A percentile compares a stretch with the other conserved stretches of the same genome.
These are phyloP conservation scores for Myrmecobius fasciatus DNA, from an alignment of 2,113 vertebrate species.

Conservation along the genomic window DNA sequence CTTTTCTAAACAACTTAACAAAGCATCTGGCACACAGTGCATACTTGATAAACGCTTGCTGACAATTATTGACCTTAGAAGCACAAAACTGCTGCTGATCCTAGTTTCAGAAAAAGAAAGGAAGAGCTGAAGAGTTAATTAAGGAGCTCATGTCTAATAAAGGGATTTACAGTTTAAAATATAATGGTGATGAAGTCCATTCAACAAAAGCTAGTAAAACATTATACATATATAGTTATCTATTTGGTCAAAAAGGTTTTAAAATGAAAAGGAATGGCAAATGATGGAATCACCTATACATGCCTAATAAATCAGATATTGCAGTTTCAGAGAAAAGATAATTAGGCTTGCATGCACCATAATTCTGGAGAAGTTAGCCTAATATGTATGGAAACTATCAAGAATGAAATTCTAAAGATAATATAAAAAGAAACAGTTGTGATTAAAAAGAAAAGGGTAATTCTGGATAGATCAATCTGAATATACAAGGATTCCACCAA, in stretches of 20 bases:
- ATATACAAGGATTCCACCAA: neutral
- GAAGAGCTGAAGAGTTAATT: neutral
- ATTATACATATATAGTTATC: neutral
- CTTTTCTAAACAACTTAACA: neutral
- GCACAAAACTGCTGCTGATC: neutral
- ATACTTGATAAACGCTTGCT: neutral
- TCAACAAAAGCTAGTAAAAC: neutral
- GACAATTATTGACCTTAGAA: neutral
- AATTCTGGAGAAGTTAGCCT: neutral
- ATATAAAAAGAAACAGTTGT: neutral
- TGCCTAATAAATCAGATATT: neutral
- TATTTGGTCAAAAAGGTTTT: neutral
- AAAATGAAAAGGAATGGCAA: neutral
- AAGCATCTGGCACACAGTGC: neutral
- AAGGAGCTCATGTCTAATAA: neutral
- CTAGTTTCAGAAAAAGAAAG: neutral
- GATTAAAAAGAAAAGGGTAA: neutral
- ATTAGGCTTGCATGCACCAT: neutral
- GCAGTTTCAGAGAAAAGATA: neutral
- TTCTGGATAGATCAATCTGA: neutral
- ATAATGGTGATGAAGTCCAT: neutral
- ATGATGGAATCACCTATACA: neutral
- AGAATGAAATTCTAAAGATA: neutral
- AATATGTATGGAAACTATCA: neutral
- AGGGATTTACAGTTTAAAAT: neutral